Conservation (phyloP, 2,113 vertebrate genomes). For the Tamias sibiricus region DNA sequence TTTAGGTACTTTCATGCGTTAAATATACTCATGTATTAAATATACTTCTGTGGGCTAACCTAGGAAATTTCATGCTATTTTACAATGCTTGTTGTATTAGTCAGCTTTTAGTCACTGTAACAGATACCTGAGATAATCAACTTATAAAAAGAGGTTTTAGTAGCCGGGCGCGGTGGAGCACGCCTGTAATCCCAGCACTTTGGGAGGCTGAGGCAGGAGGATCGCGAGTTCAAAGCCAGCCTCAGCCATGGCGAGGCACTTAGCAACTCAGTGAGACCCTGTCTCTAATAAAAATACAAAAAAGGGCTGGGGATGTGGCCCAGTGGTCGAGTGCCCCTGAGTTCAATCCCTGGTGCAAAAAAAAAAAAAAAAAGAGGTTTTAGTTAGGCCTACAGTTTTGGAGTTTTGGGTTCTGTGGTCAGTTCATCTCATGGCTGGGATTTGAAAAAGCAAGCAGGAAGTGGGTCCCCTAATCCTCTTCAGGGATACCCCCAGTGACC, state of each 20-base stretch:
- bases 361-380: not conserved
- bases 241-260: too few species aligned
- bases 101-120: not conserved
- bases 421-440: not conserved
- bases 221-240: too few species aligned
- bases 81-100: constrained; percentile 37
- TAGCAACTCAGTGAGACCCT: too few species aligned
- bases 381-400: not conserved
- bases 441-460: not conserved
- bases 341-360: too few species aligned
- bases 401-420: not conserved
- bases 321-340: too few species aligned
- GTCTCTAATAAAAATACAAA: too few species aligned
- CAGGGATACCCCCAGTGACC: not conserved
- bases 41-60: not conserved
- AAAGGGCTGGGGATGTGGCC: too few species aligned
- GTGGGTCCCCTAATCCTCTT: not conserved
- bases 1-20: not conserved
- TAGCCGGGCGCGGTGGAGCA: too few species aligned
- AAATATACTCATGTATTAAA: not conserved
- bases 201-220: too few species aligned
- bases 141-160: not conserved
- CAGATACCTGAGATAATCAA: not conserved
- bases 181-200: too few species aligned
- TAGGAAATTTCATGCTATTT: not conserved